phyloP scores from a whole-genome alignment of 2,888 invertebrate genomes.

The Reticulitermes lucifugus region DNA sequence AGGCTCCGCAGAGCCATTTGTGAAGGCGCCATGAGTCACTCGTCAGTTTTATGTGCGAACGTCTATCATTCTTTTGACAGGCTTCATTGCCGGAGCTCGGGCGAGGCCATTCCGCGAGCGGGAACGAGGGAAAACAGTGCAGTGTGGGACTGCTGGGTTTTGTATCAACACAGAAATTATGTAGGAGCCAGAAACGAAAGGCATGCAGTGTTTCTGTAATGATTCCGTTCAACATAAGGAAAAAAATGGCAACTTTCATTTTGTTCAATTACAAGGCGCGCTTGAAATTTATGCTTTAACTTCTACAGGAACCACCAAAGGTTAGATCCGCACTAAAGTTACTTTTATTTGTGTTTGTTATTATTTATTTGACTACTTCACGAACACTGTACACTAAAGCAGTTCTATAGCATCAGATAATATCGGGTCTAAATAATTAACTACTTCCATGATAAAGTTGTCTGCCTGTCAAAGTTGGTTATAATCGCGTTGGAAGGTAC shows the following conservation, averaged over 20 bases:
- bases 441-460: no score
- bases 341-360: background rate
- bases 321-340: background rate
- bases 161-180: conserved; percentile 44
- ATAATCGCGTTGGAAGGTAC: no score
- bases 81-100: conserved; percentile 60
- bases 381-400: no score
- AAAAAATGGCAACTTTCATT: background rate
- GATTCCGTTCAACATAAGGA: conserved; percentile 25
- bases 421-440: no score
- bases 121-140: conserved; percentile 9
- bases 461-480: no score
- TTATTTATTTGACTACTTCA: no score
- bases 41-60: conserved; percentile 58
- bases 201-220: conserved; percentile 27
- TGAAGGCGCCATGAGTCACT: conserved; percentile 62
- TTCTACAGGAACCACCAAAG: background rate
- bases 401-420: no score
- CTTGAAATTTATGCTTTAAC: background rate
- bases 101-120: conserved; percentile 50
- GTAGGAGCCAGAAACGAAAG: conserved; percentile 24
- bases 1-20: conserved; percentile 67
- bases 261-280: background rate
- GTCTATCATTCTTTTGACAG: conserved; percentile 65
- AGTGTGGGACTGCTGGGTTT: conserved; percentile 3